phyloP scores from a whole-genome alignment of 2,113 vertebrate species.

The Rhagologus leucostigma region DNA sequence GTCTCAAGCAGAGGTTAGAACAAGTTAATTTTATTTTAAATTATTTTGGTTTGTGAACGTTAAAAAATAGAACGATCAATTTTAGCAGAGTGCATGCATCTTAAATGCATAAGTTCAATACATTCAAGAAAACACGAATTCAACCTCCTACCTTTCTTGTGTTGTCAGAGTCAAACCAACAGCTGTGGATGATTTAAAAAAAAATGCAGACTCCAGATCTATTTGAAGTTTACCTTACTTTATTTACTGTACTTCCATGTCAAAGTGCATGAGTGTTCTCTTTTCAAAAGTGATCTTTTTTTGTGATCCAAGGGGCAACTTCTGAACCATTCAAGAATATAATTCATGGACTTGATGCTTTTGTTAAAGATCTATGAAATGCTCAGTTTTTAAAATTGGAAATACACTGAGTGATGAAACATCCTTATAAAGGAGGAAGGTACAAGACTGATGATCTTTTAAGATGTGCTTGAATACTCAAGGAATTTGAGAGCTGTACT shows the following conservation, averaged over 20 bases:
- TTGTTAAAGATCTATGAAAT: not conserved
- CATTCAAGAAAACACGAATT: not conserved
- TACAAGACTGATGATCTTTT: not conserved
- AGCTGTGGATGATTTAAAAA: not conserved
- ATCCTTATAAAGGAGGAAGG: not conserved
- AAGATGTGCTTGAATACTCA: not conserved
- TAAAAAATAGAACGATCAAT: not conserved
- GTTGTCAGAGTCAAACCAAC: not conserved
- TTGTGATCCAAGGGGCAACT: not conserved
- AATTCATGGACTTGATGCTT: not conserved
- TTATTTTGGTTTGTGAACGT: not conserved
- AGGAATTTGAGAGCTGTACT: not conserved
- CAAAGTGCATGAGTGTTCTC: not conserved
- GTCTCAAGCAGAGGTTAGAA: not conserved
- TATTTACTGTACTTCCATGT: not conserved
- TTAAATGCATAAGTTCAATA: not conserved
- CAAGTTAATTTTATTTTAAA: slow-evolving; percentile 32
- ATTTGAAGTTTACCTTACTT: not conserved
- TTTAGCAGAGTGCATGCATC: not conserved
- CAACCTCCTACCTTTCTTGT: not conserved
- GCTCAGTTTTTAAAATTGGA: not conserved
- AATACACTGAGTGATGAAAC: not conserved
- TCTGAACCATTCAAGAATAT: not conserved
- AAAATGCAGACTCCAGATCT: not conserved
- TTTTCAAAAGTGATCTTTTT: not conserved